Evolutionary conservation across 1,140 invertebrate genomes (phyloP).

Genomic region (Cydia pomonella): DNA sequence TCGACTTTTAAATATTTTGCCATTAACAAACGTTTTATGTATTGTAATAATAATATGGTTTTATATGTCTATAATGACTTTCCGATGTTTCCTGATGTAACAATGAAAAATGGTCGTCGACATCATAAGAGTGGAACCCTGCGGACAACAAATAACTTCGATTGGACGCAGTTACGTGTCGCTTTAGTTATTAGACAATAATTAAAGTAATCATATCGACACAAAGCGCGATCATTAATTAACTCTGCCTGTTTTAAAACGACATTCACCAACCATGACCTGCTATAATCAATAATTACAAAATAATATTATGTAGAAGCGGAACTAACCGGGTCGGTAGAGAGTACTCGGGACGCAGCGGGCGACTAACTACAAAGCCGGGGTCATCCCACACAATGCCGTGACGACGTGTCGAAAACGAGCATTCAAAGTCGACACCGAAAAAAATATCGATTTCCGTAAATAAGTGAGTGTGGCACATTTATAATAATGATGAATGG

Average conservation of each 20-base stretch:
- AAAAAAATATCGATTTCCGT: conserved; percentile 81
- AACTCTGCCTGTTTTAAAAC: conserved; percentile 52
- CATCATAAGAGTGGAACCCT: conserved; percentile 15
- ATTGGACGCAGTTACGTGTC: conserved; percentile 37
- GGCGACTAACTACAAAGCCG: conserved; percentile 58
- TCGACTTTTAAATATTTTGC: too few relatives aligned
- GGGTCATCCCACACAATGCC: conserved; percentile 76
- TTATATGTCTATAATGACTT: background rate
- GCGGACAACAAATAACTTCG: conserved; percentile 22
- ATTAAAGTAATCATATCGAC: conserved; percentile 49
- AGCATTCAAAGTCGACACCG: conserved; percentile 71
- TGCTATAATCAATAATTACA: conserved; percentile 76
- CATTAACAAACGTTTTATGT: too few relatives aligned
- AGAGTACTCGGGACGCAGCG: conserved; percentile 58
- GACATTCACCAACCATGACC: conserved; percentile 62
- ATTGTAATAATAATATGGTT: too few relatives aligned
- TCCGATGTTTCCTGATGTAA: background rate
- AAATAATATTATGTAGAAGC: conserved; percentile 66
- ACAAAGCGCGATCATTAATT: conserved; percentile 60
- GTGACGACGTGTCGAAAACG: conserved; percentile 71
- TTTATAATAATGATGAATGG: conserved; percentile 81
- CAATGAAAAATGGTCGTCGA: conserved; percentile 2
- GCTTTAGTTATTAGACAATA: conserved; percentile 48
- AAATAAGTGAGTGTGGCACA: conserved; percentile 80
- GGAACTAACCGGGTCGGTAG: conserved; percentile 64